Conservation (phyloP, 2,113 vertebrate species). For the Petrocephalus zakoni region DNA sequence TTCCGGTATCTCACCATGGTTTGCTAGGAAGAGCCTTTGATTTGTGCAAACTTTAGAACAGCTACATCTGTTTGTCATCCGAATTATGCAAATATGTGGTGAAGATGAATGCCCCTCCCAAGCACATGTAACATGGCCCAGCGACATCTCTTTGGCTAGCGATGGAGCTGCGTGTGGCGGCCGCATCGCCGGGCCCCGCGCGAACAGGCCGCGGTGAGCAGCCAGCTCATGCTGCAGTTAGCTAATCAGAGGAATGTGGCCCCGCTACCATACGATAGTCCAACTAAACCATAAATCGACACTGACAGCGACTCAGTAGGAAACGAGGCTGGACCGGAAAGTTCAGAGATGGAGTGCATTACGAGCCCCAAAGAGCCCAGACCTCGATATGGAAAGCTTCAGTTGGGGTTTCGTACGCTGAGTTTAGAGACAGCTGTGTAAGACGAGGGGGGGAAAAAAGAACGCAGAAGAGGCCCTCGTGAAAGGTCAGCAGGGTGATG, state of each 20-base stretch:
- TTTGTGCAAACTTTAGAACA: slow-evolving; percentile 48
- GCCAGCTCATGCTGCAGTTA: background rate
- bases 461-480: background rate
- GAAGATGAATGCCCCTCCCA: slow-evolving; percentile 18
- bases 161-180: slow-evolving; percentile 9
- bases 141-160: slow-evolving; percentile 18
- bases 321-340: background rate
- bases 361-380: background rate
- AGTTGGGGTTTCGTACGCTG: background rate
- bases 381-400: background rate
- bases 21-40: background rate
- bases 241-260: background rate
- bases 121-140: background rate
- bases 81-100: slow-evolving; percentile 41
- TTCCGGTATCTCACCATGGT: background rate
- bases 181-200: background rate
- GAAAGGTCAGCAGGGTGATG: background rate
- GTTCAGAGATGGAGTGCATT: background rate
- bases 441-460: background rate
- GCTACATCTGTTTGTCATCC: slow-evolving; percentile 43
- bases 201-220: background rate
- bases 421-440: background rate
- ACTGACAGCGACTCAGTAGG: background rate
- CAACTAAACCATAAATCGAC: background rate
- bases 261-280: background rate